Evolutionary conservation across 2,797 vertebrate genomes (phyloP).

Genomic region (Lemur catta): DNA sequence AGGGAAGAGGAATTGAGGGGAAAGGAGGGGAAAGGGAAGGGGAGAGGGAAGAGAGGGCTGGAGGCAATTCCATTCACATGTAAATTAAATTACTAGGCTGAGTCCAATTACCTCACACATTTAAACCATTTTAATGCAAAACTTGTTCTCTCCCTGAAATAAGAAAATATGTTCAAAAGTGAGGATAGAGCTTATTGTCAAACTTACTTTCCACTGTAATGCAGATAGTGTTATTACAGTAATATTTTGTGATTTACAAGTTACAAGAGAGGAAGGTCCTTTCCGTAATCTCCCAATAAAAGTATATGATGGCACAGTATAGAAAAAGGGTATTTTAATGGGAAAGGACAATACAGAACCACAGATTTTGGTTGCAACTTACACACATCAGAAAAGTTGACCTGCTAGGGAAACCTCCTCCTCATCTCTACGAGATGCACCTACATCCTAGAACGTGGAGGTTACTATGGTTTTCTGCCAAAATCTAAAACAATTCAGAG

Average conservation of each 20-base stretch:
- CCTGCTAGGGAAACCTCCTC: background rate
- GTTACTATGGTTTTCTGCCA: background rate
- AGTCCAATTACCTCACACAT: background rate
- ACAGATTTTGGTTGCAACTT: background rate
- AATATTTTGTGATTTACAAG: background rate
- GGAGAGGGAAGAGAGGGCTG: too few relatives aligned
- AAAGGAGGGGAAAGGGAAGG: too few relatives aligned
- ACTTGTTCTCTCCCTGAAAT: background rate
- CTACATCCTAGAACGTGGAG: background rate
- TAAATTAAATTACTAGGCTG: conserved; percentile 12
- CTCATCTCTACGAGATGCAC: background rate
- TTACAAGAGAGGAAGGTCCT: background rate
- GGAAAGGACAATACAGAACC: background rate
- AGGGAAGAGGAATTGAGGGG: too few relatives aligned
- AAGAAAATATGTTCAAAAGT: background rate
- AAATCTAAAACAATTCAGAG: background rate
- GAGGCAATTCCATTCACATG: background rate
- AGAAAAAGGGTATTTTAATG: background rate
- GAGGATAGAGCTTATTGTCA: background rate
- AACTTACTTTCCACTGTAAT: background rate
- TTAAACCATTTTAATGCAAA: conserved; percentile 27
- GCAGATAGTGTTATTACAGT: background rate
- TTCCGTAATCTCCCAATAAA: background rate
- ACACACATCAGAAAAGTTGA: background rate
- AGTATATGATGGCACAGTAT: background rate